These are phyloP conservation scores for Motacilla alba DNA, from an alignment of 2,113 vertebrate species.

Conservation along the genomic window DNA sequence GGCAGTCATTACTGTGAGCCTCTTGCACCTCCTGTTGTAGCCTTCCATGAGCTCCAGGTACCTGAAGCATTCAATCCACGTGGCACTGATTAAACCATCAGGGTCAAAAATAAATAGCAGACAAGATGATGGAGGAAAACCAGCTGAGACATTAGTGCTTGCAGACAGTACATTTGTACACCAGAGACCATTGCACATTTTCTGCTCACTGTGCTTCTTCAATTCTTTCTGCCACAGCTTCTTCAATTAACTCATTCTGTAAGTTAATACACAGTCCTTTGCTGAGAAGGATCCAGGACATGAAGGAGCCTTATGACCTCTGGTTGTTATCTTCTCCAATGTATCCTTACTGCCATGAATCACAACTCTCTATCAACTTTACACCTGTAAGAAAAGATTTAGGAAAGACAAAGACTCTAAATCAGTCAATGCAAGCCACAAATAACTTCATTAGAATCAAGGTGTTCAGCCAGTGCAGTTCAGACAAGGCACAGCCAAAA, in stretches of 20 bases:
- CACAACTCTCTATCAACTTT: background rate
- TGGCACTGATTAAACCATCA: background rate
- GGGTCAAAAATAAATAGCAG: slow-evolving; percentile 8
- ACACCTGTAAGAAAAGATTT: background rate
- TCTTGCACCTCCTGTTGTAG: background rate
- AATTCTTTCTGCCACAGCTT: no score
- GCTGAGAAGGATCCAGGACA: background rate
- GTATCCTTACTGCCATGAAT: background rate
- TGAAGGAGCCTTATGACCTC: background rate
- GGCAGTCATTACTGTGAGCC: background rate
- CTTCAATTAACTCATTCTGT: background rate
- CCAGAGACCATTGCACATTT: background rate
- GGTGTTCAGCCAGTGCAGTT: background rate
- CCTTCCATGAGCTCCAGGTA: background rate
- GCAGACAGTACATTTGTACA: background rate
- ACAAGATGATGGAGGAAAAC: background rate
- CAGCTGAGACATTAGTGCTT: background rate
- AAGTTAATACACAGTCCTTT: background rate
- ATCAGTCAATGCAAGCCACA: background rate
- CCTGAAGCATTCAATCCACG: background rate
- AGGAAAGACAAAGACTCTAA: background rate
- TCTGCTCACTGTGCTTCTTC: background rate
- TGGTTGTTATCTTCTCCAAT: background rate
- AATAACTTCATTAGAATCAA: background rate
- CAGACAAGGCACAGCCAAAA: background rate